phyloP scores from a whole-genome alignment of 1,140 invertebrate genomes.

The Drosophila sulfurigaster region DNA sequence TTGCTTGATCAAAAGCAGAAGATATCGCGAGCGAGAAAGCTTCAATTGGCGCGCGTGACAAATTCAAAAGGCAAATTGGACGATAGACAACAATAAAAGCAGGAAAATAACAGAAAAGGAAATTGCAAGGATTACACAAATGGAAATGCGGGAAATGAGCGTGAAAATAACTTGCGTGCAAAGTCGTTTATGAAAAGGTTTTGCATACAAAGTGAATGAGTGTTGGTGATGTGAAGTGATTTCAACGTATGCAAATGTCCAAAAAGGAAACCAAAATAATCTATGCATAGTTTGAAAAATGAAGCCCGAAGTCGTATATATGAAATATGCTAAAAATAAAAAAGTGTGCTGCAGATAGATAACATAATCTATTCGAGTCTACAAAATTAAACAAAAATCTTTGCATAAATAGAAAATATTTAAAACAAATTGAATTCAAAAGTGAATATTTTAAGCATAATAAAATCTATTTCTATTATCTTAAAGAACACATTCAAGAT shows the following conservation, averaged over 20 bases:
- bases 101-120: not conserved
- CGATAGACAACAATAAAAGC: constrained; percentile 1
- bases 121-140: constrained; percentile 5
- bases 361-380: not conserved
- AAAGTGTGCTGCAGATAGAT: not conserved
- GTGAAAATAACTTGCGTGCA: constrained; percentile 16
- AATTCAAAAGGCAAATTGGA: constrained; percentile 29
- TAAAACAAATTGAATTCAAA: no score
- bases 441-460: no score
- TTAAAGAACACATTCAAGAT: no score
- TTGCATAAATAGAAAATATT: not conserved
- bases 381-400: not conserved
- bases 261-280: not conserved
- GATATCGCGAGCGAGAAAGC: constrained; percentile 37
- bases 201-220: constrained; percentile 29
- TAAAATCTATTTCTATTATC: no score
- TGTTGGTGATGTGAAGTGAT: constrained; percentile 8
- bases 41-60: constrained; percentile 35
- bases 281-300: not conserved
- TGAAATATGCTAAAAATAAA: constrained; percentile 11
- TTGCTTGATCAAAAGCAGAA: constrained; percentile 1
- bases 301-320: no score
- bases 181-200: constrained; percentile 23
- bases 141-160: constrained; percentile 9
- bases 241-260: constrained; percentile 16